Evolutionary conservation across 2,113 vertebrate species (phyloP), one percentile per base, ranked within the genome.

Genomic region (Psophia crepitans): DNA sequence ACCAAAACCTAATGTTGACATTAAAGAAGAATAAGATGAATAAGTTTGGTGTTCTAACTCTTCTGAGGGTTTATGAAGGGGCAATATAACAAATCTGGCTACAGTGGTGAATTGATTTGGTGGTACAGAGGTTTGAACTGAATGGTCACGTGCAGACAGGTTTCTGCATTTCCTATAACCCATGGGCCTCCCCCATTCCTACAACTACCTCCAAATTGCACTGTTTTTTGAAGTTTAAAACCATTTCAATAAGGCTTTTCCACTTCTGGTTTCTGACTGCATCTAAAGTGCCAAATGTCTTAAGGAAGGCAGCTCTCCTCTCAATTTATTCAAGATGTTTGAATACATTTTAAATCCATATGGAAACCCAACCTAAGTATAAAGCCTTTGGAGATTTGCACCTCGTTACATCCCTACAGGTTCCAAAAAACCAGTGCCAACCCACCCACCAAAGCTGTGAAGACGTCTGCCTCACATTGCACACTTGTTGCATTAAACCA

Each of bases 281-380:
- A 26, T 46, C 33, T 51, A 4, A 92, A 82, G 33, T 51, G 73
- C 64, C 76, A 94, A 92, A 91, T 64, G 30, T 70, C 66, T 81
- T 24, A 17, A 68, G 35, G 35, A 89, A 84, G 56, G 20, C 56
- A 74, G 26, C 30, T 84, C 30, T 49, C 22, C 33, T 46, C 35
- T 35, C 60, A 75, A 43, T 93, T 82, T 64, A 70, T 87, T 95
- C 68, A 92, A 89, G 76, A 95, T 93, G 86, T 95, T 92, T 84
- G 69, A 93, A 51, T 63, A 48, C 0, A 0, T 81, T 84, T 66
- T 87, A 83, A 94, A 86, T 60, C 49, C 30, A 51, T 70, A 70
- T 54, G 23, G 94, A 96, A 96, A 90, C n/a, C 7, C 39, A 87
- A 26, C 2, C 24, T 60, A 58, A 60, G 35, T 43, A 78, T 37